Conservation (phyloP, 2,888 invertebrate genomes). For the Congeria kusceri region DNA sequence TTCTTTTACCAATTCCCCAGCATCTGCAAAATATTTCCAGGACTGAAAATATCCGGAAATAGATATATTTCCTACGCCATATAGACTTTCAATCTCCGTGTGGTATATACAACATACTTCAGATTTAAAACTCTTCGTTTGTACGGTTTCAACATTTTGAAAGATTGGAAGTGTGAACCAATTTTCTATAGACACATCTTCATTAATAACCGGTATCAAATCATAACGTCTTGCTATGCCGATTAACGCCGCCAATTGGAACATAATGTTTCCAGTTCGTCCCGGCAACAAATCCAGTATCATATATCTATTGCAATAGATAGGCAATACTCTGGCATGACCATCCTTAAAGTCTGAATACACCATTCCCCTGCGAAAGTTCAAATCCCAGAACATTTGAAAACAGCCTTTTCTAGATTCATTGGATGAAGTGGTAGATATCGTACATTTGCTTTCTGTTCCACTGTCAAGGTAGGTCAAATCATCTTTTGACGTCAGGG, state of each 20-base stretch:
- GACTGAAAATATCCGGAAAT: slow-evolving; percentile 72
- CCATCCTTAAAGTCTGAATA: too few relatives aligned
- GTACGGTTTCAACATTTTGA: slow-evolving; percentile 15
- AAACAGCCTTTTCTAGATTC: too few relatives aligned
- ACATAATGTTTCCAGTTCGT: slow-evolving; percentile 74
- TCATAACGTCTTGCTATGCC: slow-evolving; percentile 61
- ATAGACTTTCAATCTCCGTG: slow-evolving; percentile 32
- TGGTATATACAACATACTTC: slow-evolving; percentile 53
- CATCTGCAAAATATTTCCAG: slow-evolving; percentile 71
- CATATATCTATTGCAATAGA: slow-evolving; percentile 19
- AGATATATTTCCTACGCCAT: slow-evolving; percentile 63
- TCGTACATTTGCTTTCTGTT: too few relatives aligned
- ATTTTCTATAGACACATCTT: slow-evolving; percentile 36
- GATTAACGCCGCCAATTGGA: slow-evolving; percentile 69
- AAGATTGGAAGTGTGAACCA: slow-evolving; percentile 59
- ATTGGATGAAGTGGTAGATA: too few relatives aligned
- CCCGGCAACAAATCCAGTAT: slow-evolving; percentile 36
- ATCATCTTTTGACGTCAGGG: too few relatives aligned
- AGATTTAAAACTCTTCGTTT: slow-evolving; percentile 38
- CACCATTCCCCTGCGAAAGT: too few relatives aligned
- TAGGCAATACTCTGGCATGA: too few relatives aligned
- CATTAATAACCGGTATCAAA: slow-evolving; percentile 59
- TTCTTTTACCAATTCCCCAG: slow-evolving; percentile 9
- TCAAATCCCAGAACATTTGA: too few relatives aligned
- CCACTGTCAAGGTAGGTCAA: too few relatives aligned